A percentile compares a stretch with the other conserved stretches of the same genome.
phyloP scores from a whole-genome alignment of 2,888 invertebrate species.

The Drepana falcataria region DNA sequence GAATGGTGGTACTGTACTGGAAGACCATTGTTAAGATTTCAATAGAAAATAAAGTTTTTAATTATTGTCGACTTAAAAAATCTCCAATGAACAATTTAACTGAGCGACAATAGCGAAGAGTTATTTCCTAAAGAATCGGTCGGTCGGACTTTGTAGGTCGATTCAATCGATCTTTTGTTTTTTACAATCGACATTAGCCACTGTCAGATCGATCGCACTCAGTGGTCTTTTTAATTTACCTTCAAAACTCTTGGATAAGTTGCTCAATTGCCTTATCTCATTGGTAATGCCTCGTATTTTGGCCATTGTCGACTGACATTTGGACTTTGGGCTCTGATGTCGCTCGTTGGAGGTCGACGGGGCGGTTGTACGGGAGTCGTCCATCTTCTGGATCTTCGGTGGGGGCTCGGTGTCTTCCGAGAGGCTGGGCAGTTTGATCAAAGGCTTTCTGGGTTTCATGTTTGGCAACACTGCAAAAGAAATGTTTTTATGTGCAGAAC shows the following conservation, averaged over 20 bases:
- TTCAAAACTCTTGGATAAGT: constrained; percentile 36
- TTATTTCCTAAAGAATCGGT: too few relatives aligned
- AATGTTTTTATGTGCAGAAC: too few relatives aligned
- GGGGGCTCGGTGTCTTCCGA: constrained; percentile 44
- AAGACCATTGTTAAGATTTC: too few relatives aligned
- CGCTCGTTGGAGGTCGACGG: constrained; percentile 26
- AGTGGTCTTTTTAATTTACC: constrained; percentile 39
- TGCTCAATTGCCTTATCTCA: constrained; percentile 46
- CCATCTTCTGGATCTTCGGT: constrained; percentile 25
- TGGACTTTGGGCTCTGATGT: constrained; percentile 22
- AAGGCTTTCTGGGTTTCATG: constrained; percentile 61
- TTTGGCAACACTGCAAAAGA: constrained; percentile 54
- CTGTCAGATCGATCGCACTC: background rate
- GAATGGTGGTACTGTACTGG: too few relatives aligned
- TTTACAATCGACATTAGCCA: constrained; percentile 26
- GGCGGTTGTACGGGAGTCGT: constrained; percentile 12
- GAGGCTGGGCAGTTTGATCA: constrained; percentile 58
- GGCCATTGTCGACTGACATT: constrained; percentile 33
- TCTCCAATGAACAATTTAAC: too few relatives aligned
- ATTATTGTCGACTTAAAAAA: too few relatives aligned
- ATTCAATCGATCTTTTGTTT: constrained; percentile 43
- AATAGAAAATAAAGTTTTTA: too few relatives aligned
- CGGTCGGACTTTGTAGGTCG: too few relatives aligned
- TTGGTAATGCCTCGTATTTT: constrained; percentile 53
- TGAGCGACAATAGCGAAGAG: too few relatives aligned